A percentile compares a stretch with the other conserved stretches of the same genome.
Conservation (phyloP, 2,888 invertebrate genomes). For the Cerastis rubricosa region DNA sequence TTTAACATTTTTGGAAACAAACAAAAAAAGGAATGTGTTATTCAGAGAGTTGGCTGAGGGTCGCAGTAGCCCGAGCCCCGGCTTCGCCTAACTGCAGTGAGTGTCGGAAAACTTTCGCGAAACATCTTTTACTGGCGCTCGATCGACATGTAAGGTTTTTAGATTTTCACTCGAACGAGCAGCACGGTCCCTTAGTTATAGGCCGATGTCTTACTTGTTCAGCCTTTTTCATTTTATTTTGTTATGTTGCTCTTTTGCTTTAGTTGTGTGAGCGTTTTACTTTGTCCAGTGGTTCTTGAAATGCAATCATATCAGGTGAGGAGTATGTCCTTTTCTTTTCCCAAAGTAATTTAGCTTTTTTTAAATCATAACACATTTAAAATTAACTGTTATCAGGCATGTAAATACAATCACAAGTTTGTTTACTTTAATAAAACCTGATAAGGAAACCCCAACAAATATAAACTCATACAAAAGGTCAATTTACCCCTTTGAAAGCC, state of each 20-base stretch:
- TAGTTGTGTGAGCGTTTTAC: slow-evolving; percentile 37
- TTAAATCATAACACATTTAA: background rate
- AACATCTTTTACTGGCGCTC: slow-evolving; percentile 81
- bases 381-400: background rate
- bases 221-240: slow-evolving; percentile 76
- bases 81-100: slow-evolving; percentile 80
- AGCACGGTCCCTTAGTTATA: slow-evolving; percentile 76
- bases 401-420: background rate
- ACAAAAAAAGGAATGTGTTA: slow-evolving; percentile 47
- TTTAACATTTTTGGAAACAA: slow-evolving; percentile 26
- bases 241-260: slow-evolving; percentile 65
- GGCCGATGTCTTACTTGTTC: slow-evolving; percentile 76
- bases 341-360: background rate
- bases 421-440: background rate
- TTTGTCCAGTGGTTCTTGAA: slow-evolving; percentile 34
- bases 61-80: slow-evolving; percentile 43
- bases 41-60: slow-evolving; percentile 44
- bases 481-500: slow-evolving; percentile 35
- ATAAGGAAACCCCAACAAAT: slow-evolving; percentile 8
- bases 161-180: slow-evolving; percentile 77
- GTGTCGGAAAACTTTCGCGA: slow-evolving; percentile 83
- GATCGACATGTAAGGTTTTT: slow-evolving; percentile 84
- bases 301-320: background rate
- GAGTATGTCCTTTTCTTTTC: background rate
- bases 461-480: slow-evolving; percentile 12